Evolutionary conservation across 1,140 invertebrate genomes (phyloP).

Genomic region (Ceratina australensis): DNA sequence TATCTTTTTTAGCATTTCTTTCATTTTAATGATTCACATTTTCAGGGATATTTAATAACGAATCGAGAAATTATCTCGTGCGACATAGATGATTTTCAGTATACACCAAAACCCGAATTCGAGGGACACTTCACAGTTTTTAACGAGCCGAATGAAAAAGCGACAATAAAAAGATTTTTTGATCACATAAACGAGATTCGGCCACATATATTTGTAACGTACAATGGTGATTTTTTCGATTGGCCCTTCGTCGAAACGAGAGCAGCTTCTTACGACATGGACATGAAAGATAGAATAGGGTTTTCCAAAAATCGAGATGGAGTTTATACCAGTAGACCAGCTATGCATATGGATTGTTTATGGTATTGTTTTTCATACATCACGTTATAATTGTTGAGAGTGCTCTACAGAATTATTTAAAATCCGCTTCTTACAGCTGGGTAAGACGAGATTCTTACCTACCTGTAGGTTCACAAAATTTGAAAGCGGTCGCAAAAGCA

Average conservation of each 20-base stretch:
- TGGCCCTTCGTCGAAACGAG: conserved; percentile 99
- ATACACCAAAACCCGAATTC: conserved; percentile 98
- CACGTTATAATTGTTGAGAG: background rate
- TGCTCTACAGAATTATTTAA: background rate
- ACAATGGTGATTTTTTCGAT: conserved; percentile 99
- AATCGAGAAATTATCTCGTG: conserved; percentile 97
- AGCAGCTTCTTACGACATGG: conserved; percentile 91
- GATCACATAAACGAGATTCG: conserved; percentile 97
- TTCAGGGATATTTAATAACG: conserved; percentile 92
- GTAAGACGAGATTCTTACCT: conserved; percentile 98
- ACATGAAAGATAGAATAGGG: conserved; percentile 97
- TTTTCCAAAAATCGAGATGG: conserved; percentile 92
- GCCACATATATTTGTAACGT: conserved; percentile 98
- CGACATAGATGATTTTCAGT: conserved; percentile 99
- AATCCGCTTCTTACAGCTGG: conserved; percentile 85
- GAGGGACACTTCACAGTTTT: conserved; percentile 93
- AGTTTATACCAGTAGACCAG: conserved; percentile 91
- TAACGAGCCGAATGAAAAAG: conserved; percentile 91
- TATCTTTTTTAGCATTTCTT: background rate
- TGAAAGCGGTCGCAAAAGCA: conserved; percentile 99
- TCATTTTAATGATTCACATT: background rate
- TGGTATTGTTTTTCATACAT: conserved; percentile 79
- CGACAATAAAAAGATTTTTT: conserved; percentile 93
- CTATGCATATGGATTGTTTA: conserved; percentile 98
- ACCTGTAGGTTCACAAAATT: conserved; percentile 97